Evolutionary conservation across 2,113 vertebrate species (phyloP), one percentile per base, ranked within the genome.

Genomic region (Nannobrachium achirus): DNA sequence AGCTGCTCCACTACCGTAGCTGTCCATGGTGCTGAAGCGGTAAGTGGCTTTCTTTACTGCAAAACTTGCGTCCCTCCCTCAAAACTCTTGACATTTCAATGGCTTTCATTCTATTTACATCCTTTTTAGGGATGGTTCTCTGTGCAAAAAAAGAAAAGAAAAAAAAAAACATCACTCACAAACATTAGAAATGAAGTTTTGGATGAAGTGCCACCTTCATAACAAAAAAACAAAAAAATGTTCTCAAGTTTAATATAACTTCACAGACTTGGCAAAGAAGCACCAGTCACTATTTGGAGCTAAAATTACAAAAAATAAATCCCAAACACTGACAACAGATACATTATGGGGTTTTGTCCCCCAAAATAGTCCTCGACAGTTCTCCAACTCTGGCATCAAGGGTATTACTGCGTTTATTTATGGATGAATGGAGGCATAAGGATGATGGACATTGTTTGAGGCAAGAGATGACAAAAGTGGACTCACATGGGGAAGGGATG

Each of bases 21-120:
- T 94, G 89, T 90, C 92, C 92, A 85, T 86, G 93, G 93, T 94
- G 64, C 93, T 93, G 92, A 90, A 82, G 77, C 75, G 52, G 64
- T 88, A 89, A 89, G 76, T 84, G 86, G 83, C 85, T 91, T 90
- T 86, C 86, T 85, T 69, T 57, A 66, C 75, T 71, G 61, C 76
- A 80, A n/a, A 81, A 82, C 74, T 76, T 76, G 67, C 68, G 79
- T 79, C 78, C n/a, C 71, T 78, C 55, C 81, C 79, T 76, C 80
- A 83, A 78, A 91, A 84, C 81, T 82, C 79, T 75, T 89, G 89
- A 90, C 86, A 91, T 88, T 91, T 89, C 84, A 85, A 83, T 88
- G 85, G 79, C 71, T 88, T 80, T 89, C 83, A 81, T 82, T 89
- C 75, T 82, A 81, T 86, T 80, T 83, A 71, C 81, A 82, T 87